phyloP scores from a whole-genome alignment of 2,888 invertebrate species.

The Xylota segnis region DNA sequence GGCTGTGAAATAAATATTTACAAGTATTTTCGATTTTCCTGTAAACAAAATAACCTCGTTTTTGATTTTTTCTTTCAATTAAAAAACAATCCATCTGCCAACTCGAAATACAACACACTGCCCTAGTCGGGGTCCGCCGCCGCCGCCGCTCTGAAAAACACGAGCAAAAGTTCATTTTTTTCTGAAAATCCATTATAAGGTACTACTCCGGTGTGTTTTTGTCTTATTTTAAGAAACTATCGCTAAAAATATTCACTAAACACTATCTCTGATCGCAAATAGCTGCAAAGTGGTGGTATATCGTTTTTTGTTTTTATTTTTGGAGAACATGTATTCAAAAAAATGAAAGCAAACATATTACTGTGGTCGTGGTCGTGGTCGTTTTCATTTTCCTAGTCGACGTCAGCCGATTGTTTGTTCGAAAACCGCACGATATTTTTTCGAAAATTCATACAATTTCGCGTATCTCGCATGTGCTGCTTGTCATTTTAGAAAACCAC shows the following conservation, averaged over 20 bases:
- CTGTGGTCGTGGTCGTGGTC: slow-evolving; percentile 3
- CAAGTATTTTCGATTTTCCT: neutral
- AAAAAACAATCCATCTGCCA: slow-evolving; percentile 38
- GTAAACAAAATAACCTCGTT: slow-evolving; percentile 13
- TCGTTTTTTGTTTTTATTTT: neutral
- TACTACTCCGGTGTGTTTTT: neutral
- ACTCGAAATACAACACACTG: neutral
- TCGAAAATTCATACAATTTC: neutral
- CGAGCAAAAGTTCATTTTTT: neutral
- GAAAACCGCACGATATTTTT: slow-evolving; percentile 1
- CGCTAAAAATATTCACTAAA: slow-evolving; percentile 14
- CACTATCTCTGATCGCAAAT: neutral
- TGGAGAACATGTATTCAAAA: neutral
- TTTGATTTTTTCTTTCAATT: slow-evolving; percentile 13
- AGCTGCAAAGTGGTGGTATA: neutral
- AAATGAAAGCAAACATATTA: slow-evolving; percentile 5
- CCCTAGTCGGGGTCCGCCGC: neutral
- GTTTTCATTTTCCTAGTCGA: neutral
- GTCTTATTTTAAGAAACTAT: slow-evolving; percentile 15
- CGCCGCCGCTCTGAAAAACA: neutral
- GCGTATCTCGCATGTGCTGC: slow-evolving; percentile 8
- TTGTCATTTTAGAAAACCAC: slow-evolving; percentile 11
- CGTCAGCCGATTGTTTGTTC: slow-evolving; percentile 16
- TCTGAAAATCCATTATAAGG: slow-evolving; percentile 7
- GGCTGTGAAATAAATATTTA: neutral